These are phyloP conservation scores for Anneissia japonica DNA, from an alignment of 35 echinoderm and acorn worm genomes.

Conservation along the genomic window DNA sequence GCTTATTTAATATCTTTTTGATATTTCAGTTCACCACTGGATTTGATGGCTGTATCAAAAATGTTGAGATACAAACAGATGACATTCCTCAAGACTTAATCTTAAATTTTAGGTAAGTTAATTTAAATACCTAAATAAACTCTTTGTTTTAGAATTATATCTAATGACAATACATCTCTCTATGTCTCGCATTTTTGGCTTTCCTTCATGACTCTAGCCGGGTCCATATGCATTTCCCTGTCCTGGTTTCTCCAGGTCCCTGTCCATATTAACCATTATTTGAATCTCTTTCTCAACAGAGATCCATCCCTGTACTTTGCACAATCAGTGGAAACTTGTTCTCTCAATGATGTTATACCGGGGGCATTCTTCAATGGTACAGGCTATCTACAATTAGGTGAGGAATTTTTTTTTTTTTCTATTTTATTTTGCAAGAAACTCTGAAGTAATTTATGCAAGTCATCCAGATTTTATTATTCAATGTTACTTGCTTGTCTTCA, in stretches of 20 bases:
- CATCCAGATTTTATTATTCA: background rate
- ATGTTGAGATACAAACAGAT: conserved; percentile 17
- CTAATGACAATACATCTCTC: background rate
- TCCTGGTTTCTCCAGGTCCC: background rate
- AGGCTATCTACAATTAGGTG: conserved; percentile 64
- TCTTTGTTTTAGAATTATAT: conserved; percentile 4
- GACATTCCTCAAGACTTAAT: background rate
- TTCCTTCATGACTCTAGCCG: background rate
- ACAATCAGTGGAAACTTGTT: conserved; percentile 21
- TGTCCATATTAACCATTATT: background rate
- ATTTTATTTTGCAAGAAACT: background rate
- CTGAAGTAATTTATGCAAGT: background rate
- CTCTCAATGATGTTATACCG: conserved; percentile 35
- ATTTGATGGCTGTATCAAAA: conserved; percentile 54
- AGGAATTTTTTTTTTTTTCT: background rate
- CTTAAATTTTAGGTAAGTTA: background rate
- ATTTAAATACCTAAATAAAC: too few relatives aligned
- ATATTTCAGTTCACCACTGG: background rate
- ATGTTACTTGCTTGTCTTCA: too few relatives aligned
- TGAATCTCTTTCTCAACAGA: conserved; percentile 13
- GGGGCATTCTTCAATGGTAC: conserved; percentile 60
- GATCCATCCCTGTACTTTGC: background rate
- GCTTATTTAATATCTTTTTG: background rate
- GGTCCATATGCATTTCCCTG: background rate
- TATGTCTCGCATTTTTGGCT: background rate